phyloP scores from a whole-genome alignment of 92 coral and sea anemone species.

The Metridium senile region DNA sequence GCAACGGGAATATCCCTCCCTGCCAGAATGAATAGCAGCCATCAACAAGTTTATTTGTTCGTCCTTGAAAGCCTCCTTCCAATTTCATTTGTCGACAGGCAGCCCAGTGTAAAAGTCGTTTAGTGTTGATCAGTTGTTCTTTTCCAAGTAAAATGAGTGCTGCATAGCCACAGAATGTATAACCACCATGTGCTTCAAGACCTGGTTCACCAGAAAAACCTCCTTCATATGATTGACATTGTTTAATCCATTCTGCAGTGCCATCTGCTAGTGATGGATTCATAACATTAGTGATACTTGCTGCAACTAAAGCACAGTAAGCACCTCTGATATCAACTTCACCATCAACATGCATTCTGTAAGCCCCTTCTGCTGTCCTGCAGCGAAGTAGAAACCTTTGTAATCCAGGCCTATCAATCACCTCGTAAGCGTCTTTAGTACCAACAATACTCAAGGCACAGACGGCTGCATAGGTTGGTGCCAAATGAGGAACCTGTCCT shows the following conservation, averaged over 20 bases:
- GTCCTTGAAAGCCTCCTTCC: slow-evolving; percentile 98
- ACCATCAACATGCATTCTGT: slow-evolving; percentile 95
- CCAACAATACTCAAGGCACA: slow-evolving; percentile 93
- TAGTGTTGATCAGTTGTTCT: slow-evolving; percentile 68
- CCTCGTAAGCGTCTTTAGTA: slow-evolving; percentile 81
- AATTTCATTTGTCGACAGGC: slow-evolving; percentile 87
- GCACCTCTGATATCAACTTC: slow-evolving; percentile 98
- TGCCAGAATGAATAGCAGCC: slow-evolving; percentile 99
- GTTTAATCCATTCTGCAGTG: slow-evolving; percentile 94
- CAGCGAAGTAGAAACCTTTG: slow-evolving; percentile 74
- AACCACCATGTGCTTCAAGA: slow-evolving; percentile 98
- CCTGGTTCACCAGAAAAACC: slow-evolving; percentile 99
- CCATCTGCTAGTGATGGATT: slow-evolving; percentile 86
- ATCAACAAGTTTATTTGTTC: slow-evolving; percentile 97
- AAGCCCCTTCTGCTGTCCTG: slow-evolving; percentile 80
- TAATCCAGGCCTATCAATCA: slow-evolving; percentile 79
- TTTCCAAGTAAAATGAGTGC: slow-evolving; percentile 81
- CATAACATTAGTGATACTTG: slow-evolving; percentile 73
- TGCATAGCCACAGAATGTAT: slow-evolving; percentile 96
- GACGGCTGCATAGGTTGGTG: slow-evolving; percentile 96
- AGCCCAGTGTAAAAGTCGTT: slow-evolving; percentile 80
- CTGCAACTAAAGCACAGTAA: slow-evolving; percentile 93
- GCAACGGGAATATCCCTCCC: slow-evolving; percentile 93
- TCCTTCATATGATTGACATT: slow-evolving; percentile 97
- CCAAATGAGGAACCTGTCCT: slow-evolving; percentile 91